These are phyloP conservation scores for Hetaerina americana DNA, from an alignment of 1,140 invertebrate species.

Conservation along the genomic window DNA sequence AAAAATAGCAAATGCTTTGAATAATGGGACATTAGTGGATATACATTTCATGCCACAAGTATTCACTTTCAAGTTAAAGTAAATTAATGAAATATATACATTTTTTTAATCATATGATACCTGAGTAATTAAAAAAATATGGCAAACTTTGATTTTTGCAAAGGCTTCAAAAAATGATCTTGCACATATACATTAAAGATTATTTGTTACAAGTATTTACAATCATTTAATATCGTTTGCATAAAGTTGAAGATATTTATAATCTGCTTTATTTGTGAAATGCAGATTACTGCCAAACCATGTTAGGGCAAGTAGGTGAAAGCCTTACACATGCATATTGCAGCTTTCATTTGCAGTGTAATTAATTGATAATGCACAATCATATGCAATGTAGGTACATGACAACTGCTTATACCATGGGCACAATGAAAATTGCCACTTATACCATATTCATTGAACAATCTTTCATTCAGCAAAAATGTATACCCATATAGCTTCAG, in stretches of 20 bases:
- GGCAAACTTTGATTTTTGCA: neutral
- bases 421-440: neutral
- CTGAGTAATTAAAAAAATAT: constrained; percentile 1
- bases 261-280: neutral
- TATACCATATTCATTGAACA: neutral
- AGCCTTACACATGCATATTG: neutral
- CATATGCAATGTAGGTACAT: neutral
- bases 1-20: neutral
- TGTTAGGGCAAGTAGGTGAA: neutral
- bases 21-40: neutral
- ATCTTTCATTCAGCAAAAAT: neutral
- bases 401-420: neutral
- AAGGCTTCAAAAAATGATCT: neutral
- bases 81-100: constrained; percentile 1
- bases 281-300: neutral
- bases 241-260: neutral
- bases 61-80: neutral
- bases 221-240: neutral
- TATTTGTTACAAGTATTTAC: constrained; percentile 1
- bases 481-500: neutral
- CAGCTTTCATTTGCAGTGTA: neutral
- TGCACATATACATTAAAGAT: neutral
- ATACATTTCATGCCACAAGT: neutral
- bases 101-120: constrained; percentile 1
- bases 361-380: neutral